Evolutionary conservation across 2,797 vertebrate genomes (phyloP).

Genomic region (Hemibagrus guttatus): DNA sequence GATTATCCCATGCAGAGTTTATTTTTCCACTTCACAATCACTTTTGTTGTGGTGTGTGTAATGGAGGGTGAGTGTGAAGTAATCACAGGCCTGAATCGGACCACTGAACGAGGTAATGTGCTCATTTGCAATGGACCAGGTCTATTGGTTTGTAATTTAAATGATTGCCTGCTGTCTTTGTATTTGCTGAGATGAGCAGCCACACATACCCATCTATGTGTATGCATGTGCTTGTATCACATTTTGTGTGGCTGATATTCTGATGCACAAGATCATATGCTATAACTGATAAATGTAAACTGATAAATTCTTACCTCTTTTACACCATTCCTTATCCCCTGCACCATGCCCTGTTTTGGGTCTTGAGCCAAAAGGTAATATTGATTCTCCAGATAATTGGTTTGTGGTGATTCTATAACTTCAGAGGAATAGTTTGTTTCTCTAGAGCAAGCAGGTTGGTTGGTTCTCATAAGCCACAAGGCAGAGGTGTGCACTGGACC

Average conservation of each 20-base stretch:
- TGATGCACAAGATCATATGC: background rate
- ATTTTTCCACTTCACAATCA: constrained; percentile 56
- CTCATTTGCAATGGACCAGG: constrained; percentile 67
- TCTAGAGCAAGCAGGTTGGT: background rate
- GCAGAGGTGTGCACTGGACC: background rate
- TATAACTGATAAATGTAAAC: background rate
- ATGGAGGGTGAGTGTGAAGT: constrained; percentile 69
- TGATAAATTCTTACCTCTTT: background rate
- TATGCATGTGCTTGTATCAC: background rate
- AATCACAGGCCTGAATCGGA: constrained; percentile 72
- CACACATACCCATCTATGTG: background rate
- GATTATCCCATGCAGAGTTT: constrained; percentile 59
- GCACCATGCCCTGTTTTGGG: background rate
- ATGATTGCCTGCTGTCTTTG: constrained; percentile 53
- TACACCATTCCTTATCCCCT: background rate
- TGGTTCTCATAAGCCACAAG: background rate
- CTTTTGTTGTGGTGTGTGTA: constrained; percentile 68
- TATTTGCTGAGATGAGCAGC: constrained; percentile 50
- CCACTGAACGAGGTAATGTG: constrained; percentile 76
- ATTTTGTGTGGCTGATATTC: background rate
- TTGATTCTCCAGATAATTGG: background rate
- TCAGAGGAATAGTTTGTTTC: background rate
- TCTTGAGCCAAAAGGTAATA: background rate
- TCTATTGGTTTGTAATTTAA: constrained; percentile 69
- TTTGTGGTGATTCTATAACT: background rate